phyloP scores from a whole-genome alignment of 2,113 vertebrate species.

The Lepidothrix coronata region DNA sequence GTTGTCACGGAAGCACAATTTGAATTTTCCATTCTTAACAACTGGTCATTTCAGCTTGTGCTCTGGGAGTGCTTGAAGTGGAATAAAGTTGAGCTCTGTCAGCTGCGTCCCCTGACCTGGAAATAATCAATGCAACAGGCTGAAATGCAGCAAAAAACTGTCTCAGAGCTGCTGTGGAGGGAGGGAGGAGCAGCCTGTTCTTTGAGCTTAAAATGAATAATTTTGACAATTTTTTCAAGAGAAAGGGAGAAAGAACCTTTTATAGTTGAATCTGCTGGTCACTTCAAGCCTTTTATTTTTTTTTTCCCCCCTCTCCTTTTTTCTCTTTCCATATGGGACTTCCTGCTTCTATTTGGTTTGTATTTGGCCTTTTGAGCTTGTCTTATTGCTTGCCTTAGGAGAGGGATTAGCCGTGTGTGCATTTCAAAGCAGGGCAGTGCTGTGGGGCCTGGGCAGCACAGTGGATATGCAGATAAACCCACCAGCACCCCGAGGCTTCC shows the following conservation, averaged over 20 bases:
- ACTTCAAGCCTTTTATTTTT: neutral
- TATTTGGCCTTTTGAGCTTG: slow-evolving; percentile 37
- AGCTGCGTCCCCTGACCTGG: slow-evolving; percentile 48
- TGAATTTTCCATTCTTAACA: neutral
- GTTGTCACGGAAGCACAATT: neutral
- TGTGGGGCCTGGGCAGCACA: neutral
- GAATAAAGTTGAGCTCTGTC: slow-evolving; percentile 46
- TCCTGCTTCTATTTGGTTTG: slow-evolving; percentile 41
- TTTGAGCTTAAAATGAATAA: neutral
- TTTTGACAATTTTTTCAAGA: neutral
- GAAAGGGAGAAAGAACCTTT: neutral
- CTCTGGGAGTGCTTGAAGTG: neutral
- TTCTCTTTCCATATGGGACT: neutral
- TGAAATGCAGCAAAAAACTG: neutral
- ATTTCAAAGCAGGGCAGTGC: slow-evolving; percentile 21
- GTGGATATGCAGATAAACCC: neutral
- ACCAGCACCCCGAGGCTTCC: neutral
- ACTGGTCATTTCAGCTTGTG: neutral
- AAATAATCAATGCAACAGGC: slow-evolving; percentile 51
- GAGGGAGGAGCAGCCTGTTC: neutral
- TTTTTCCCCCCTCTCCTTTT: rapidly evolving
- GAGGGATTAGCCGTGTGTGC: slow-evolving; percentile 17
- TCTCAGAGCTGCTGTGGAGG: neutral
- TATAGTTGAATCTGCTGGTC: neutral
- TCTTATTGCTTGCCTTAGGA: slow-evolving; percentile 31